Evolutionary conservation across 2,797 vertebrate species (phyloP).

Genomic region (Melopsittacus undulatus): DNA sequence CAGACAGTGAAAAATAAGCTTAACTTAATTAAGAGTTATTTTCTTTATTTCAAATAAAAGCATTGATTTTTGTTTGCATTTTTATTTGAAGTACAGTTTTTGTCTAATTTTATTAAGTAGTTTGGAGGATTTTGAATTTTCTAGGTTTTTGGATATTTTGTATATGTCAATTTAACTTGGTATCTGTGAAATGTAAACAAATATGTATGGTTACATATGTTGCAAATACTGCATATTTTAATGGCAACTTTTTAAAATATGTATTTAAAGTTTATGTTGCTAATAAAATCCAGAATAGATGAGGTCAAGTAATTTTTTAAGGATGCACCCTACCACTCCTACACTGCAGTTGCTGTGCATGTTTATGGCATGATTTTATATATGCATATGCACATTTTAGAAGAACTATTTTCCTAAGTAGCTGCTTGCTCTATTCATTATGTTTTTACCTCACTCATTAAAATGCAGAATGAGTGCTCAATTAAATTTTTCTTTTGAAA

Average conservation of each 20-base stretch:
- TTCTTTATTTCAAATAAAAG: neutral
- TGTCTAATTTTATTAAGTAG: neutral
- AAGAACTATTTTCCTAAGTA: neutral
- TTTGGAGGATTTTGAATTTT: neutral
- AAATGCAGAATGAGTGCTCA: neutral
- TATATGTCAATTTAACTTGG: neutral
- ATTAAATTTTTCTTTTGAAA: neutral
- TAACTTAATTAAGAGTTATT: neutral
- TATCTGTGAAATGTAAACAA: neutral
- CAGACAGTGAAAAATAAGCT: neutral
- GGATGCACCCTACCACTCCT: neutral
- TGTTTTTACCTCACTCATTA: neutral
- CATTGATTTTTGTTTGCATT: neutral
- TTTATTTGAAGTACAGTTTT: neutral
- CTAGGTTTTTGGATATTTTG: neutral
- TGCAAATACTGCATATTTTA: neutral
- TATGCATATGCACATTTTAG: neutral
- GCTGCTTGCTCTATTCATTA: neutral
- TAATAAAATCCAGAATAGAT: neutral
- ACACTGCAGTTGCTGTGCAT: neutral
- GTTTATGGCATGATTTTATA: neutral
- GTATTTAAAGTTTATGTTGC: neutral
- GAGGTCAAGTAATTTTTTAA: neutral
- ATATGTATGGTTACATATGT: neutral
- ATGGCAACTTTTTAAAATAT: neutral